Conservation (phyloP, 2,888 invertebrate species). For the Acanthosoma haemorrhoidale region DNA sequence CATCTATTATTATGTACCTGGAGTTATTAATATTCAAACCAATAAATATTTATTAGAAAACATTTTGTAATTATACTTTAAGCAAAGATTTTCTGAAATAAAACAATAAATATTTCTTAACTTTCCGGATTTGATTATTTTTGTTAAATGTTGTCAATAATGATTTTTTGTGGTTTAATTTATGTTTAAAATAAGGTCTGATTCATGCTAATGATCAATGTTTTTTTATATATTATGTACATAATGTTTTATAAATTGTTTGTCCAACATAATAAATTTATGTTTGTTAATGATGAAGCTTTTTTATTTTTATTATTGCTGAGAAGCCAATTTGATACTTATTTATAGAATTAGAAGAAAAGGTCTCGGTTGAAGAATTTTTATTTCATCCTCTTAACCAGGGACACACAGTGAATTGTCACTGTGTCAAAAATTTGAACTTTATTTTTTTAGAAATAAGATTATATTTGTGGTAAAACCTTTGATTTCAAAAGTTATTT, state of each 20-base stretch:
- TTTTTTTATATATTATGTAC: neutral
- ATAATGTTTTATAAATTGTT: conserved; percentile 4
- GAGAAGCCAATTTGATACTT: too few relatives aligned
- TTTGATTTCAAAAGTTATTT: too few relatives aligned
- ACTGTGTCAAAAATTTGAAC: too few relatives aligned
- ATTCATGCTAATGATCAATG: too few relatives aligned
- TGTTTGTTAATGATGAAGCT: neutral
- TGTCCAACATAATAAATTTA: conserved; percentile 13
- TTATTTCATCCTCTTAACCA: too few relatives aligned
- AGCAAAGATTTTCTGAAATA: neutral
- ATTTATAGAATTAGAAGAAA: too few relatives aligned
- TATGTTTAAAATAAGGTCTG: neutral
- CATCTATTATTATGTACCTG: conserved; percentile 9
- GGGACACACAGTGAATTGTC: too few relatives aligned
- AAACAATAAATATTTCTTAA: neutral
- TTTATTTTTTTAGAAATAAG: too few relatives aligned
- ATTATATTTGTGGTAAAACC: too few relatives aligned
- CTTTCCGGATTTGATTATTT: neutral
- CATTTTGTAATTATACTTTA: too few relatives aligned
- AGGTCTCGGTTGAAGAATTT: too few relatives aligned
- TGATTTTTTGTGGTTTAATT: neutral
- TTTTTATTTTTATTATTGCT: neutral
- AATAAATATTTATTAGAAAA: neutral
- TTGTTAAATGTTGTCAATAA: neutral
- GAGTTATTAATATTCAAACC: neutral